phyloP scores from a whole-genome alignment of 2,113 vertebrate genomes.

The Bos indicus region DNA sequence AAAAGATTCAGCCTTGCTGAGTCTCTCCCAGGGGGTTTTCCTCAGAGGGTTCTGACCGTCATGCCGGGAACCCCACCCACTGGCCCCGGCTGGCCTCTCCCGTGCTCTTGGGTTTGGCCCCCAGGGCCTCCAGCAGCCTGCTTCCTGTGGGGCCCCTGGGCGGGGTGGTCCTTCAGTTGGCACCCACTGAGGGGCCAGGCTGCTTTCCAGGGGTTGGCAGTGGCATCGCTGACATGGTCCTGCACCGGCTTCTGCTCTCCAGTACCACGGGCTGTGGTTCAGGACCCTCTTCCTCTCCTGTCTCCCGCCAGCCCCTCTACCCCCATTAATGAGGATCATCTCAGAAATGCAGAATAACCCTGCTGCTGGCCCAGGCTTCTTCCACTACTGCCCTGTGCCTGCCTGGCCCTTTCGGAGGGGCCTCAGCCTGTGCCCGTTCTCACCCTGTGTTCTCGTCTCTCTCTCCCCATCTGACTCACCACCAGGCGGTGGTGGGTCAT shows the following conservation, averaged over 20 bases:
- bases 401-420: background rate
- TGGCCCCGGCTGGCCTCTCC: background rate
- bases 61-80: background rate
- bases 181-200: background rate
- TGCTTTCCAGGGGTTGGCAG: background rate
- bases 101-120: background rate
- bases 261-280: background rate
- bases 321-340: background rate
- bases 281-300: no score
- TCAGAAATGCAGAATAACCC: background rate
- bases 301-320: background rate
- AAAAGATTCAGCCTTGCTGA: background rate
- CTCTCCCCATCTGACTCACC: background rate
- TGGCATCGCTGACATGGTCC: background rate
- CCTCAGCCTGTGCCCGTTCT: background rate
- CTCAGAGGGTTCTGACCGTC: background rate
- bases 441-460: background rate
- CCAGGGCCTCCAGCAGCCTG: background rate
- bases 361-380: background rate
- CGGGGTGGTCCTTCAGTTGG: background rate
- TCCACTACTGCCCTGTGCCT: accelerated
- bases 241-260: background rate
- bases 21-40: background rate
- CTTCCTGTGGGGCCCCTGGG: accelerated
- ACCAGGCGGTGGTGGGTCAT: background rate